Conservation (phyloP, 1,140 invertebrate species). For the Globodera ellingtonae region DNA sequence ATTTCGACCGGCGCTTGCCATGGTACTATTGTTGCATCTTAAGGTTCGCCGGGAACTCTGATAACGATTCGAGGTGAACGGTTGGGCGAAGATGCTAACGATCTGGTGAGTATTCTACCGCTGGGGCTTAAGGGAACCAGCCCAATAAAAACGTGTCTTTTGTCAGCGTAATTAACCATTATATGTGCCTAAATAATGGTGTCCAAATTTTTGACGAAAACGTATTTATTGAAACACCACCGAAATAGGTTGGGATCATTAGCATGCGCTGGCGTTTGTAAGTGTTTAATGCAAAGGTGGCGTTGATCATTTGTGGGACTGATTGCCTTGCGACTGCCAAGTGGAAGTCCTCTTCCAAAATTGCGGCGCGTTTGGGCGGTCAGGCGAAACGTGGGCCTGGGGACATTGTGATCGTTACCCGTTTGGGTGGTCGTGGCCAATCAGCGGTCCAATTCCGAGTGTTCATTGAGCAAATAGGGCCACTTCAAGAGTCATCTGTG, state of each 20-base stretch:
- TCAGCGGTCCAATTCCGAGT: constrained; percentile 73
- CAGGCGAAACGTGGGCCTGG: constrained; percentile 84
- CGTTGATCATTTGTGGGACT: constrained; percentile 88
- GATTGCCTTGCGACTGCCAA: constrained; percentile 92
- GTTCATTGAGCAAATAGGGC: constrained; percentile 67
- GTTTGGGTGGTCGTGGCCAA: constrained; percentile 80
- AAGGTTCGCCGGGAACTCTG: constrained; percentile 88
- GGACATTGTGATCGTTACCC: constrained; percentile 90
- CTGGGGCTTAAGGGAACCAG: too few species aligned
- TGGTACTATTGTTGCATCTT: constrained; percentile 62
- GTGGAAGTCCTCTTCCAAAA: constrained; percentile 97
- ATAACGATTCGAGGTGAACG: constrained; percentile 94
- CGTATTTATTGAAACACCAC: too few species aligned
- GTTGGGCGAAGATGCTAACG: constrained; percentile 77
- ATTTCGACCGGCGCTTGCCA: too few species aligned
- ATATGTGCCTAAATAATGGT: neutral
- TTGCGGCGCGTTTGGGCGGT: constrained; percentile 84
- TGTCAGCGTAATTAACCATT: constrained; percentile 43
- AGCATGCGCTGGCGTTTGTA: too few species aligned
- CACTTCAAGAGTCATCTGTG: constrained; percentile 94
- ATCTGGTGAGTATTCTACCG: constrained; percentile 15
- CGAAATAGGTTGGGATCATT: neutral
- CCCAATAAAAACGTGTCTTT: too few species aligned
- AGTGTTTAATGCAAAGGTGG: constrained; percentile 69
- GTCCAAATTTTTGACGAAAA: constrained; percentile 71